Conservation (phyloP, 2,888 invertebrate genomes). For the Crossocerus cetratus region DNA sequence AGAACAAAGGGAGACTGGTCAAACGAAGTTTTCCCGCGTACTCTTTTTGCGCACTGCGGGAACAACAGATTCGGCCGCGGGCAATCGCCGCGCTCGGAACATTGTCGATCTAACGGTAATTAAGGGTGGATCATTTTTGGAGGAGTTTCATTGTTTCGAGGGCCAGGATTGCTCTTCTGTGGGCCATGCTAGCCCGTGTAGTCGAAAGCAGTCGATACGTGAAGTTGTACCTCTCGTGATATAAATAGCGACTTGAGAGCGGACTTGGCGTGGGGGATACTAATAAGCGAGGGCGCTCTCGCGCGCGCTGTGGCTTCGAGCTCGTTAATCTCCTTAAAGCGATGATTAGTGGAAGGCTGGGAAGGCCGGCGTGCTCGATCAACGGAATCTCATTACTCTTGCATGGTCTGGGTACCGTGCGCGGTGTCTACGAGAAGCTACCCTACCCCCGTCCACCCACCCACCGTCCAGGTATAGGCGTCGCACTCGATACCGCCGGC, state of each 20-base stretch:
- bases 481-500: slow-evolving; percentile 6
- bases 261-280: background rate
- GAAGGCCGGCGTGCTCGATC: slow-evolving; percentile 2
- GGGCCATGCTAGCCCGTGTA: background rate
- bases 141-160: too few relatives aligned
- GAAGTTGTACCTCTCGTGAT: background rate
- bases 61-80: background rate
- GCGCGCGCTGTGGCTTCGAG: background rate
- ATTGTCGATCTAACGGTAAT: too few relatives aligned
- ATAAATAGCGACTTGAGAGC: background rate
- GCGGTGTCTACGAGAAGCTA: too few relatives aligned
- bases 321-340: slow-evolving; percentile 6
- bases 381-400: slow-evolving; percentile 3
- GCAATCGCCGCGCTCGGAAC: background rate
- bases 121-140: background rate
- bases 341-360: slow-evolving; percentile 3
- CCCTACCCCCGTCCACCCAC: background rate
- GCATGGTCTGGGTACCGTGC: background rate
- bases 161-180: background rate
- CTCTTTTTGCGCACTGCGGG: background rate
- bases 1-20: background rate
- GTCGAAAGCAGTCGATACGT: background rate
- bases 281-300: background rate
- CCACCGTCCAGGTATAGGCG: too few relatives aligned
- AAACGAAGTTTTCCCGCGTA: background rate